Evolutionary conservation across 2,888 invertebrate species (phyloP).

Genomic region (Aplocera efformata): DNA sequence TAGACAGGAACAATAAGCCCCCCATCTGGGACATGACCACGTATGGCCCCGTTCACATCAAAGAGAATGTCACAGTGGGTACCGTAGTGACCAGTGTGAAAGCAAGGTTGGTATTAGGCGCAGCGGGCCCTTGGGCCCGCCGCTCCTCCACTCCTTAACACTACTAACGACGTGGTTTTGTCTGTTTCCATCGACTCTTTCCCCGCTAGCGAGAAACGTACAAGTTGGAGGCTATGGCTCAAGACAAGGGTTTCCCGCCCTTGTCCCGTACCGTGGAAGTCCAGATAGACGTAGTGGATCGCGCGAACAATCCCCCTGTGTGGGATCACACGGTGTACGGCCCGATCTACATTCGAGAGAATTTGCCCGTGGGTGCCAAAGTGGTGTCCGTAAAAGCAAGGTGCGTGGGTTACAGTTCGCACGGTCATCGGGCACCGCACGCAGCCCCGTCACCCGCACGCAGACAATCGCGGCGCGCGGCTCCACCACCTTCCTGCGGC

Average conservation of each 20-base stretch:
- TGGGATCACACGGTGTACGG: conserved; percentile 98
- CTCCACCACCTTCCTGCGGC: conserved; percentile 8
- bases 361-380: conserved; percentile 98
- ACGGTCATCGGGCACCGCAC: conserved; percentile 84
- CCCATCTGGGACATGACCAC: conserved; percentile 97
- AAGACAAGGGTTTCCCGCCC: conserved; percentile 98
- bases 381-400: conserved; percentile 99
- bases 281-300: conserved; percentile 98
- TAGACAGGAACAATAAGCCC: conserved; percentile 99
- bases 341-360: conserved; percentile 98
- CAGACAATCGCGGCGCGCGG: conserved; percentile 46
- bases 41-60: conserved; percentile 98
- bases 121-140: conserved; percentile 75
- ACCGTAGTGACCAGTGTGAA: conserved; percentile 98
- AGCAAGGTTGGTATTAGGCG: conserved; percentile 95
- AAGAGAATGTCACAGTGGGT: conserved; percentile 99
- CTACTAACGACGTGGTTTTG: conserved; percentile 85
- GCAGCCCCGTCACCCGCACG: conserved; percentile 80
- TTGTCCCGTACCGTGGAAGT: conserved; percentile 98
- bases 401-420: conserved; percentile 86
- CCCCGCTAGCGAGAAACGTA: conserved; percentile 95
- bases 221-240: conserved; percentile 98
- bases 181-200: conserved; percentile 83
- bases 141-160: conserved; percentile 78
- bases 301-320: conserved; percentile 98